phyloP scores from a whole-genome alignment of 2,113 vertebrate genomes.

The Elephas maximus region DNA sequence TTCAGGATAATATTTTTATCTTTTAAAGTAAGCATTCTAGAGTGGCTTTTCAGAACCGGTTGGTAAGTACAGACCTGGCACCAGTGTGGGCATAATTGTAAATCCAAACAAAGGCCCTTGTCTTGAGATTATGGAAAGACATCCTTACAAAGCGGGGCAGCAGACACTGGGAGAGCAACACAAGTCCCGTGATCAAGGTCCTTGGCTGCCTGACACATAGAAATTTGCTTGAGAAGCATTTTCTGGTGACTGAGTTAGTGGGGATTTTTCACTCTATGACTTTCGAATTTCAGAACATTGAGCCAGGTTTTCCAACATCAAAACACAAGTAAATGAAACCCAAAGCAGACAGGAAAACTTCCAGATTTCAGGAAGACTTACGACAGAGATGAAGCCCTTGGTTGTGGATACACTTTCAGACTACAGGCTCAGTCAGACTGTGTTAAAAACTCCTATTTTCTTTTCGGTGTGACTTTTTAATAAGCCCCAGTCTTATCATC shows the following conservation, averaged over 20 bases:
- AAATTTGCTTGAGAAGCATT: background rate
- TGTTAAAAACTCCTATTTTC: background rate
- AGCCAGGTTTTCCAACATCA: background rate
- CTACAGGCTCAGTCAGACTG: background rate
- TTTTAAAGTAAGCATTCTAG: background rate
- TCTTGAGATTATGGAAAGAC: background rate
- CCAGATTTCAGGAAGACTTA: background rate
- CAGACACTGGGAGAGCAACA: background rate
- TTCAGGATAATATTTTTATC: background rate
- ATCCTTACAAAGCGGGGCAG: background rate
- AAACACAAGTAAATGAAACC: background rate
- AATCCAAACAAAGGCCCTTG: background rate
- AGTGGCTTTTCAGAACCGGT: background rate
- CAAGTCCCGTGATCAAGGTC: rapidly evolving
- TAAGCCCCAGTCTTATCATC: background rate
- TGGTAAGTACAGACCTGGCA: background rate
- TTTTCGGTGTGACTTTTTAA: background rate
- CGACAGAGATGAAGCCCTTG: background rate
- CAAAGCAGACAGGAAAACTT: too few relatives aligned
- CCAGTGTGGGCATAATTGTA: background rate
- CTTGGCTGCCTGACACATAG: rapidly evolving
- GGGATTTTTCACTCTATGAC: background rate
- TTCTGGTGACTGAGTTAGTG: background rate
- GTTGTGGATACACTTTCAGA: background rate
- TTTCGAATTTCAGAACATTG: background rate